Evolutionary conservation across 2,888 invertebrate genomes (phyloP).

Genomic region (Zaprionus obscuricornis): DNA sequence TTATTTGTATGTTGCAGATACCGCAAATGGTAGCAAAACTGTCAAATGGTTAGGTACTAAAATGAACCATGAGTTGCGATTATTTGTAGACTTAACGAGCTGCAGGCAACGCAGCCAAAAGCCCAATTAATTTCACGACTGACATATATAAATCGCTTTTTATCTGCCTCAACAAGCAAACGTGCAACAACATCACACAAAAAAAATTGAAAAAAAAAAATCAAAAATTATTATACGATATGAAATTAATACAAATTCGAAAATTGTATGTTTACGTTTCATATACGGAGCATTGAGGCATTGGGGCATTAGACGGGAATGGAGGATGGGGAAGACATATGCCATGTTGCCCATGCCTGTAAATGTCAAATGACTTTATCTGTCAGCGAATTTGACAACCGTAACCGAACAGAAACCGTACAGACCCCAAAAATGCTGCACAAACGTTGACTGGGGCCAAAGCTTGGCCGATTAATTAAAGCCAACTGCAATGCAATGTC

Average conservation of each 20-base stretch:
- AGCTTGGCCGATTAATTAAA: constrained; percentile 67
- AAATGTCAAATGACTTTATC: constrained; percentile 80
- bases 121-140: constrained; percentile 70
- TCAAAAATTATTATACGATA: constrained; percentile 50
- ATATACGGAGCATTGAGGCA: background rate
- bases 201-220: constrained; percentile 12
- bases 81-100: constrained; percentile 38
- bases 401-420: constrained; percentile 25
- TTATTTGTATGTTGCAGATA: constrained; percentile 32
- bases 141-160: constrained; percentile 77
- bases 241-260: constrained; percentile 75
- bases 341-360: constrained; percentile 70
- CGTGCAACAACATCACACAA: constrained; percentile 51
- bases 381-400: constrained; percentile 76
- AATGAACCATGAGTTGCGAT: constrained; percentile 43
- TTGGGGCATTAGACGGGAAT: background rate
- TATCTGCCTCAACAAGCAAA: constrained; percentile 60
- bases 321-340: constrained; percentile 2
- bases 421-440: constrained; percentile 9
- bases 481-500: constrained; percentile 30
- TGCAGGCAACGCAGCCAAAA: constrained; percentile 84
- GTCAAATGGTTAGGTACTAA: constrained; percentile 52
- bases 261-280: constrained; percentile 47
- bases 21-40: constrained; percentile 50
- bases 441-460: constrained; percentile 14